Conservation (phyloP, 2,113 vertebrate genomes). For the Crotalus tigris region DNA sequence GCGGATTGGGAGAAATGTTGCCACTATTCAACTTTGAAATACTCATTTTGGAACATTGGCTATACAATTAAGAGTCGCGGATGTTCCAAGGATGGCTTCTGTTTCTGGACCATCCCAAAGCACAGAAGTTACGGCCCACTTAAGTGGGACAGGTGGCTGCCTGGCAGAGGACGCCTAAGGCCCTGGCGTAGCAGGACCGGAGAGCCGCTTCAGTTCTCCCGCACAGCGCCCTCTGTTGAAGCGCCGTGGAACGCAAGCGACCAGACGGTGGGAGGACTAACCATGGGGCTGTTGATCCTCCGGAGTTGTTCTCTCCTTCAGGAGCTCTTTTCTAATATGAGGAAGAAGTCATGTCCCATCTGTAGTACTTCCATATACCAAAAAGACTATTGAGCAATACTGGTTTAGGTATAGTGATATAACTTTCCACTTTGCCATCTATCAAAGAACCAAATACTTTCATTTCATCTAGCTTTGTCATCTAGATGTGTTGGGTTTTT, state of each 20-base stretch:
- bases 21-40: not conserved
- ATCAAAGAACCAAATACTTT: not conserved
- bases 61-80: not conserved
- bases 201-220: not conserved
- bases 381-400: not conserved
- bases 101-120: not conserved
- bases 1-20: not conserved
- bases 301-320: not conserved
- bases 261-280: not conserved
- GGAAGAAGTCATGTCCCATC: not conserved
- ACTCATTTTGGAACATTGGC: not conserved
- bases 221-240: not conserved
- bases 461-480: not conserved
- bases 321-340: not conserved
- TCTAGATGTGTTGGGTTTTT: not conserved
- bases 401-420: not conserved
- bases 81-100: not conserved
- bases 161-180: not conserved
- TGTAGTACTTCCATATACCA: not conserved
- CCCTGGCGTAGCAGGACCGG: not conserved
- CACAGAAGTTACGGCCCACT: not conserved
- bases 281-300: not conserved
- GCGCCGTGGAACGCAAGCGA: not conserved
- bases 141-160: not conserved
- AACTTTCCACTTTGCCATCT: not conserved